These are phyloP conservation scores for Protomyctophum bolini DNA, from an alignment of 2,113 vertebrate species.

Conservation along the genomic window DNA sequence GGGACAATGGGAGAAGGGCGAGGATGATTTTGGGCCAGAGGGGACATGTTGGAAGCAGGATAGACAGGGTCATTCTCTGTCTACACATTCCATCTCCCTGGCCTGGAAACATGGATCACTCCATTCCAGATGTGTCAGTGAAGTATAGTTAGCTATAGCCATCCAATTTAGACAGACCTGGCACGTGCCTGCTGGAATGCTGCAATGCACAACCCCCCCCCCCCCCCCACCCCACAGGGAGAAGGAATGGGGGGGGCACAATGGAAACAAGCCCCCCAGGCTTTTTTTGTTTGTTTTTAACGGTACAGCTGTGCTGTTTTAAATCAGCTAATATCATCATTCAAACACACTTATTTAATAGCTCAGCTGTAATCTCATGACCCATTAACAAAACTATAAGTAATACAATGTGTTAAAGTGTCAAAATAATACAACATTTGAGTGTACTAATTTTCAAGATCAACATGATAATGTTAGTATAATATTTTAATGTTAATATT, in stretches of 20 bases:
- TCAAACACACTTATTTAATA: too few species aligned
- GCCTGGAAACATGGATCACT: conserved; percentile 61
- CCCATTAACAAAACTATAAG: not conserved
- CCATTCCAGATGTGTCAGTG: conserved; percentile 72
- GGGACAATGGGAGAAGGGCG: not conserved
- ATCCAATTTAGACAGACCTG: conserved; percentile 31
- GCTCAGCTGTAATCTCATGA: too few species aligned
- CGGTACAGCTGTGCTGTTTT: too few species aligned
- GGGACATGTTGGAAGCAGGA: conserved; percentile 14
- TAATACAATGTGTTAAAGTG: too few species aligned
- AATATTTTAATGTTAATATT: not conserved
- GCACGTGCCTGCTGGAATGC: conserved; percentile 45
- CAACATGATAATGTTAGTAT: not conserved
- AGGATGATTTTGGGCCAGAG: conserved; percentile 1
- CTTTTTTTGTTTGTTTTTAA: too few species aligned
- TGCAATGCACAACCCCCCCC: conserved; percentile 21
- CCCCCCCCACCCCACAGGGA: conserved; percentile 21
- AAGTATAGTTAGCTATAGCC: conserved; percentile 16
- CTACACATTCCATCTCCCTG: conserved; percentile 36
- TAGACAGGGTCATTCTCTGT: conserved; percentile 33
- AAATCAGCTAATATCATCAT: too few species aligned
- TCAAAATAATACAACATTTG: too few species aligned
- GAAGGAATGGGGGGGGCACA: not conserved
- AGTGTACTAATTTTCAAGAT: not conserved
- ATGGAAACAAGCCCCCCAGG: not conserved